Conservation (phyloP, 2,888 invertebrate genomes). For the Mimumesa dahlbomi region DNA sequence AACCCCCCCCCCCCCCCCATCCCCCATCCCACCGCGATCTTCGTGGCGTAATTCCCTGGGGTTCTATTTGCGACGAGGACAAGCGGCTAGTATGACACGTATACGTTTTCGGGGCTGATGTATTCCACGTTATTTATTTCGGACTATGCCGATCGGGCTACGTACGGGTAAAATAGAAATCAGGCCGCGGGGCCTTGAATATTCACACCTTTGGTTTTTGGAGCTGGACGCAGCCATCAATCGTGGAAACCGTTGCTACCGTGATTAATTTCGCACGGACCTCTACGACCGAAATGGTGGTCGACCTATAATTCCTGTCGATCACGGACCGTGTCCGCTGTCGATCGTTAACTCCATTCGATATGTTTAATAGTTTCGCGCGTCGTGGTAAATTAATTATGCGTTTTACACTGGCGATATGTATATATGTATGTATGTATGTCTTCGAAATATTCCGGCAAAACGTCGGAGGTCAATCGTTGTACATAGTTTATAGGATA, state of each 20-base stretch:
- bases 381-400: slow-evolving; percentile 26
- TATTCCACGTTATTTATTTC: slow-evolving; percentile 65
- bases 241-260: slow-evolving; percentile 32
- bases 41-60: slow-evolving; percentile 70
- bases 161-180: slow-evolving; percentile 52
- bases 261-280: slow-evolving; percentile 43
- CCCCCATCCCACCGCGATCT: slow-evolving; percentile 53
- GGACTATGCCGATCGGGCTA: slow-evolving; percentile 31
- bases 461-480: too few relatives aligned
- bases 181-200: slow-evolving; percentile 36
- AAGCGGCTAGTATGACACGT: slow-evolving; percentile 57
- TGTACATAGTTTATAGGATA: too few relatives aligned
- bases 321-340: slow-evolving; percentile 38
- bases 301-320: slow-evolving; percentile 31
- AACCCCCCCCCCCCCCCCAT: slow-evolving; percentile 47
- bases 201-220: slow-evolving; percentile 45
- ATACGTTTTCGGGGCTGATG: slow-evolving; percentile 47
- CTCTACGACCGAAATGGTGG: slow-evolving; percentile 21
- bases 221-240: slow-evolving; percentile 26
- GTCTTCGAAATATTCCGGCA: too few relatives aligned
- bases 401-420: too few relatives aligned
- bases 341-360: slow-evolving; percentile 46
- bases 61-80: slow-evolving; percentile 71
- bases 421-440: too few relatives aligned
- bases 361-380: slow-evolving; percentile 39